Evolutionary conservation across 2,113 vertebrate genomes (phyloP), one percentile per base, ranked within the genome.

Genomic region (Cyanoramphus novaezelandiae): DNA sequence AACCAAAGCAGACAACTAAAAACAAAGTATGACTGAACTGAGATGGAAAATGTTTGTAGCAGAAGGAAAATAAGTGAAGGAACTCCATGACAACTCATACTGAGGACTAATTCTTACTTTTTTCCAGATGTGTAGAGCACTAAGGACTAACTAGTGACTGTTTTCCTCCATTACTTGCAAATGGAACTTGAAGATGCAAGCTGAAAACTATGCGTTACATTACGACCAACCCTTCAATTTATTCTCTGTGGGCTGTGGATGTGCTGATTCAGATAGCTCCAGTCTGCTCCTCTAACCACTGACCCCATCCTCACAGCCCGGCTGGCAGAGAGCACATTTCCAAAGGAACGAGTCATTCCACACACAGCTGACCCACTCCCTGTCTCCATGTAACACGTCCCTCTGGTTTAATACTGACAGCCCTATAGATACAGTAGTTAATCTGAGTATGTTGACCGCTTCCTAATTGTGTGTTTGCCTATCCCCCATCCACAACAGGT

Each of bases 251-350:
- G 98, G 97, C 97, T 87, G 82, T 80, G 95, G 95, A 96, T 97
- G 82, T 97, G 98, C 98, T 98, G 98, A 99, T 96, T 98, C 98
- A 98, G 98, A 97, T 77, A 90, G 93, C 95, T 98, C 91, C 95
- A 87, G 95, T 88, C 97, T 96, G 90, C 92, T 94, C 70, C 96
- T 94, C 72, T 84, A 88, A 81, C 98, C 98, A 96, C 98, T 92
- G 98, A 97, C 93, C 94, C 96, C 93, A 94, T 65, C 90, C 71
- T 15, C 2, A 5, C 7, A 25, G 92, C 57, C 92, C 33, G 65
- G 37, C 83, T 77, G 93, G 59, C 86, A 63, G 9, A 31, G 11
- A 70, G 74, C 55, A 82, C 35, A 6, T 8, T 29, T 33, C 18
- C 2, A 21, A 70, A 76, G 80, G 84, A 35, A 37, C 0, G 1